A percentile compares a stretch with the other conserved stretches of the same genome.
Evolutionary conservation across 2,888 invertebrate genomes (phyloP).

Genomic region (Ophion ventricosus): DNA sequence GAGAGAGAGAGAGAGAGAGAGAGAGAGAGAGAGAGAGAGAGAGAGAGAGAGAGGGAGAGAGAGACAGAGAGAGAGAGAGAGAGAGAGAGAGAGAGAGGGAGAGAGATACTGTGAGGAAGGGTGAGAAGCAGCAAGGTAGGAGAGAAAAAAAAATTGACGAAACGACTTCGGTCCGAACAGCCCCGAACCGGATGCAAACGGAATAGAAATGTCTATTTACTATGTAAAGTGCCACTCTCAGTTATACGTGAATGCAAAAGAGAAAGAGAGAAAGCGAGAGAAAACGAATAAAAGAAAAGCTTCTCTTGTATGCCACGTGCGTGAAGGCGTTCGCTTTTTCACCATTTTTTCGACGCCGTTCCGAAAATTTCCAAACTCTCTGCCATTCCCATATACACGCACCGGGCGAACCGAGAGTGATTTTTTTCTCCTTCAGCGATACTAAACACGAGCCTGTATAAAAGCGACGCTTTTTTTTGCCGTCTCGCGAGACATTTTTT

Average conservation of each 20-base stretch:
- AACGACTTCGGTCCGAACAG: conserved; percentile 64
- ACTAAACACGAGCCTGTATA: not conserved
- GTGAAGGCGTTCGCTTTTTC: conserved; percentile 25
- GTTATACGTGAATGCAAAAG: conserved; percentile 64
- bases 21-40: conserved; percentile 1
- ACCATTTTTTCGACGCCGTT: conserved; percentile 16
- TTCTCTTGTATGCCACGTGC: conserved; percentile 41
- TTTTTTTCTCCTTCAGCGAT: conserved; percentile 42
- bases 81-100: conserved; percentile 17
- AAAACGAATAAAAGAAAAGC: conserved; percentile 52
- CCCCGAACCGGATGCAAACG: conserved; percentile 64
- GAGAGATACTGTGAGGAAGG: too few relatives aligned
- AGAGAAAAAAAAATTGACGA: conserved; percentile 32
- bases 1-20: conserved; percentile 15
- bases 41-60: too few relatives aligned
- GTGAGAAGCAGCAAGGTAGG: conserved; percentile 4
- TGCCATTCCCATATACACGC: not conserved
- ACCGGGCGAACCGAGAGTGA: conserved; percentile 51
- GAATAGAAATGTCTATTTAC: conserved; percentile 72
- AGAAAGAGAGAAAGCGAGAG: conserved; percentile 34
- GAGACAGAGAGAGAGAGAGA: not conserved
- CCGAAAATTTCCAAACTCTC: conserved; percentile 39
- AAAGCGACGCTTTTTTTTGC: conserved; percentile 5
- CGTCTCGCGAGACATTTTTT: not conserved
- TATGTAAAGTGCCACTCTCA: conserved; percentile 68